Percentiles rank a stretch among this genome's conserved stretches.
Conservation (phyloP, 1,140 invertebrate genomes). For the Brachionus manjavacas region DNA sequence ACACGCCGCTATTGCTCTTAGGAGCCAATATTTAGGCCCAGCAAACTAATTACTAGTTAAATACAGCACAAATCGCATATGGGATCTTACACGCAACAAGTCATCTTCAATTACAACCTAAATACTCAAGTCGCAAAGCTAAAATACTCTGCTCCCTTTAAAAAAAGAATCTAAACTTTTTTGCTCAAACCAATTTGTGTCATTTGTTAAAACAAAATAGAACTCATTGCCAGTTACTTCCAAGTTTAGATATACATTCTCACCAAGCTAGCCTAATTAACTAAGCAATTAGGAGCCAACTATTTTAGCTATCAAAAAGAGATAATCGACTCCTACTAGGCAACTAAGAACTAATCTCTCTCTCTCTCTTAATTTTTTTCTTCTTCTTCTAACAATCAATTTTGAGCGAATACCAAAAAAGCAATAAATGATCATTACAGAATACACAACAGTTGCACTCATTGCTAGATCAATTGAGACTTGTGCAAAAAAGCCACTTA, state of each 20-base stretch:
- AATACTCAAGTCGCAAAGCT: background rate
- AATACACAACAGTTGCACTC: no score
- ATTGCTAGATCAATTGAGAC: no score
- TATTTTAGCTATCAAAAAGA: background rate
- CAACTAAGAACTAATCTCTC: background rate
- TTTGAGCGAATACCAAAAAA: background rate
- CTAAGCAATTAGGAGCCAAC: background rate
- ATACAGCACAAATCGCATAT: background rate
- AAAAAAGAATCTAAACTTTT: background rate
- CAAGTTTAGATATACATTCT: background rate
- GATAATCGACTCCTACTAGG: background rate
- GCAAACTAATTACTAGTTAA: constrained; percentile 11
- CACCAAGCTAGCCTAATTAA: background rate
- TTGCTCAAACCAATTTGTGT: background rate
- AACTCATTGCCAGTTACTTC: background rate
- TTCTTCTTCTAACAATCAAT: background rate
- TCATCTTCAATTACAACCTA: background rate
- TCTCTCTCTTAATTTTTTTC: background rate
- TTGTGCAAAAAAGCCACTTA: no score
- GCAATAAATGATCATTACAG: no score
- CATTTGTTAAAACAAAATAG: background rate
- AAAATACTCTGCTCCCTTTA: background rate
- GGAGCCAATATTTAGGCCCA: background rate
- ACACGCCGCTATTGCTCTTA: background rate
- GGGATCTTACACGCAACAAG: background rate